A percentile compares a stretch with the other conserved stretches of the same genome.
Conservation (phyloP, 2,113 vertebrate genomes). For the Gallinago paraguaiae region DNA sequence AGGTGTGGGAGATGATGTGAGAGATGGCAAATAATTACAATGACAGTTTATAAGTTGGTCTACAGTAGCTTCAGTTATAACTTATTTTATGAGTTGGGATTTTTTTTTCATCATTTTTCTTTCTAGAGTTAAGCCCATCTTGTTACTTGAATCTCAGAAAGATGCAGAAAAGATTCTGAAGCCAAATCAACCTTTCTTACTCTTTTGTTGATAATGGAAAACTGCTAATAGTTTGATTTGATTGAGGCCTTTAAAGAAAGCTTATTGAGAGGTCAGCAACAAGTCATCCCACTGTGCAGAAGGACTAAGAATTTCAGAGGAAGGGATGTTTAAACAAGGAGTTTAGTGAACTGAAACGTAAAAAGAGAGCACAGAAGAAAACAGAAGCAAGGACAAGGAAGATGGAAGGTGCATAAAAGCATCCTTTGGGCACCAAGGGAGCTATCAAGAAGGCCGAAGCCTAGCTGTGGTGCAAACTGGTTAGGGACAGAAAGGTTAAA, state of each 20-base stretch:
- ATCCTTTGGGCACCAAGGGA: neutral
- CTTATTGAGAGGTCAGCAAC: neutral
- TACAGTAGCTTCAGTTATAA: neutral
- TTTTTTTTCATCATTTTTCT: neutral
- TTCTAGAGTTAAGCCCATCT: neutral
- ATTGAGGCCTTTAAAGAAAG: neutral
- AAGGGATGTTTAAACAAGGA: neutral
- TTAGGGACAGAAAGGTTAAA: neutral
- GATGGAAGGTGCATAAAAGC: neutral
- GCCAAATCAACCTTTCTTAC: neutral
- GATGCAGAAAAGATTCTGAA: neutral
- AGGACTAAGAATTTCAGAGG: neutral
- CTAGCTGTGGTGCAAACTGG: neutral
- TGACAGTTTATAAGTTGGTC: neutral
- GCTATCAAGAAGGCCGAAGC: neutral
- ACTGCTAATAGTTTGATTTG: neutral
- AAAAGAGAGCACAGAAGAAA: neutral
- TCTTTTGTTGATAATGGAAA: neutral
- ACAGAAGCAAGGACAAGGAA: neutral
- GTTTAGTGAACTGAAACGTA: neutral
- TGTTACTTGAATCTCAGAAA: neutral
- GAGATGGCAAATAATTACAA: neutral
- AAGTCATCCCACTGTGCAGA: neutral
- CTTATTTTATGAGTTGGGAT: neutral
- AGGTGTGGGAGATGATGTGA: neutral